Conservation (phyloP, 2,888 invertebrate species). For the Agrotis clavis region DNA sequence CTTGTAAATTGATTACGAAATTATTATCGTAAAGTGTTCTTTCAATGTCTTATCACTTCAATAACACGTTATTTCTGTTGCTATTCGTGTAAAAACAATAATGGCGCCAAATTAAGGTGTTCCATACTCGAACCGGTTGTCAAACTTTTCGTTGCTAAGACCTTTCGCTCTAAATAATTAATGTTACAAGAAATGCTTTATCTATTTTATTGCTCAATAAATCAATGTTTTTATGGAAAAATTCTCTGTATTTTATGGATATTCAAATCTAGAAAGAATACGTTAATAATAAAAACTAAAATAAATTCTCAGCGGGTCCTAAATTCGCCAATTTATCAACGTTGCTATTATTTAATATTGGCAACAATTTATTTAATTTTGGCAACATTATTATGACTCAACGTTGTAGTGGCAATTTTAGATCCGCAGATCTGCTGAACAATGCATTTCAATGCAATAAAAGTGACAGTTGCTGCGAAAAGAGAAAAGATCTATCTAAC, state of each 20-base stretch:
- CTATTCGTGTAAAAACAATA: neutral
- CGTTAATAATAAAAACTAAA: neutral
- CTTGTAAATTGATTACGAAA: slow-evolving; percentile 5
- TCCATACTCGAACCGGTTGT: slow-evolving; percentile 13
- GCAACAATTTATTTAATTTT: too few species aligned
- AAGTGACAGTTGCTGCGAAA: slow-evolving; percentile 30
- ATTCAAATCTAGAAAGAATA: neutral
- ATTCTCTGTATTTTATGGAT: neutral
- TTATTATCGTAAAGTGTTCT: neutral
- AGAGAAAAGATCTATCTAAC: slow-evolving; percentile 49
- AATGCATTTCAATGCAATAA: slow-evolving; percentile 19
- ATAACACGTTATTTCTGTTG: slow-evolving; percentile 9
- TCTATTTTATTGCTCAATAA: neutral
- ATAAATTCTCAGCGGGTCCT: neutral
- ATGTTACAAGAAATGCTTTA: slow-evolving; percentile 22
- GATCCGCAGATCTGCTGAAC: neutral
- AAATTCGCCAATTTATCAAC: too few species aligned
- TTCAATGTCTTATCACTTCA: neutral
- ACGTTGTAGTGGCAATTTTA: too few species aligned
- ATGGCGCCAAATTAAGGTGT: neutral
- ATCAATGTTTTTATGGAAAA: neutral
- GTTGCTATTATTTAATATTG: too few species aligned
- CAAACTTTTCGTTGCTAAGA: neutral
- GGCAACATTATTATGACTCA: too few species aligned
- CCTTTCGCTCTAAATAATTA: slow-evolving; percentile 5